A percentile compares a stretch with the other conserved stretches of the same genome.
Evolutionary conservation across 2,797 vertebrate genomes (phyloP).

Genomic region (Hybognathus amarus): DNA sequence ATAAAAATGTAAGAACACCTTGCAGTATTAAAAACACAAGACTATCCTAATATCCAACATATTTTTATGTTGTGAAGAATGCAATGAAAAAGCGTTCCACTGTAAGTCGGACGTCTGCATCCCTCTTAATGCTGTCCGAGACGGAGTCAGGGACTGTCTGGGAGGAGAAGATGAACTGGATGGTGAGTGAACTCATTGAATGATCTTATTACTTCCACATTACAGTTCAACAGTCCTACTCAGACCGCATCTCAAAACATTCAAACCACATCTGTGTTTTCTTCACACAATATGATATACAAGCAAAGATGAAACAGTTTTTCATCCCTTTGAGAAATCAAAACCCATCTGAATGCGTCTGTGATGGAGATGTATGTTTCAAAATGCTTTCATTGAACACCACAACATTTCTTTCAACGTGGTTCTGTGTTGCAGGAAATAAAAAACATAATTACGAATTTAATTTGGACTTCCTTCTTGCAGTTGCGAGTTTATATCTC

Average conservation of each 20-base stretch:
- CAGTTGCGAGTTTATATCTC: not conserved
- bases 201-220: not conserved
- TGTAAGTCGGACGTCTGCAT: slow-evolving; percentile 87
- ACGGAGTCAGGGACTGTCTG: slow-evolving; percentile 86
- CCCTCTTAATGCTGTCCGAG: slow-evolving; percentile 60
- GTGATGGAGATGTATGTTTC: too few species aligned
- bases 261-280: not conserved
- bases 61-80: slow-evolving; percentile 75
- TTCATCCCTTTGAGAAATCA: not conserved
- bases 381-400: too few species aligned
- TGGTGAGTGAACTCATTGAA: not conserved
- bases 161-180: slow-evolving; percentile 83
- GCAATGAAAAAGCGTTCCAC: slow-evolving; percentile 70
- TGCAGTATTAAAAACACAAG: not conserved
- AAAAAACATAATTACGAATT: too few species aligned
- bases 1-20: not conserved
- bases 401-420: too few species aligned
- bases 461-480: too few species aligned
- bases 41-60: not conserved
- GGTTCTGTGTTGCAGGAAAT: too few species aligned
- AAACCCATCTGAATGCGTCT: too few species aligned
- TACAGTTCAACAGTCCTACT: not conserved
- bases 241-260: not conserved
- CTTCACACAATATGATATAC: not conserved
- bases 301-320: not conserved